Evolutionary conservation across 1,140 invertebrate species (phyloP), one percentile per base, ranked within the genome.

Genomic region (Drosophila kurseongensis): DNA sequence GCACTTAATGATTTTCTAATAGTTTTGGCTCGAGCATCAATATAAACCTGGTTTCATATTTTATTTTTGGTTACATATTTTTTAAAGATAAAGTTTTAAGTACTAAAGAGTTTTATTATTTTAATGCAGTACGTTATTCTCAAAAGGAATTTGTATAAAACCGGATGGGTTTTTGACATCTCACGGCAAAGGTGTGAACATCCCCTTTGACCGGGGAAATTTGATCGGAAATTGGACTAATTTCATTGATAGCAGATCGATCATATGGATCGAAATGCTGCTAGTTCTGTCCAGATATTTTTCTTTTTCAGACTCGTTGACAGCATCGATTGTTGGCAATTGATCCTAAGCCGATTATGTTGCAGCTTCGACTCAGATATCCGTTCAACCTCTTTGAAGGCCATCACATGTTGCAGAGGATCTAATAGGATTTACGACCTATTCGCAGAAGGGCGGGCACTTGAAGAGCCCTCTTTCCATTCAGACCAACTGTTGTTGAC

Each of bases 391-490:
- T 69, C 61, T 51, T 45, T 2, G 16, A 35, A 45, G 59, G 72
- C 76, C 58, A 54, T 83, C 80, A 80, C 80, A 83, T 83, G 76
- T 76, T 83, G 76, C 76, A 66, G 60, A 68, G 65, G 57, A 76
- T 84, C 72, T 83, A 83, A 83, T 83, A 84, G 80, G 80, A 83
- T 83, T 84, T 84, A 80, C 72, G 80, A 83, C 72, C 80, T 58
- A 60, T 84, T 78, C 74, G 54, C 36, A 62, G 51, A 65, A 80
- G 58, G 57, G 57, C 60, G 50, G 65, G 68, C 50, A 62, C 75
- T 65, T 61, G 65, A 69, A 65, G 41, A 74, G 36, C 32, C 50
- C 48, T 47, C 32, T 60, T 13, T 36, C 13, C 60, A 68, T 65
- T 68, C 67, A 54, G 18, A 40, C 72, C 66, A 55, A 68, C 71